Conservation (phyloP, 1,140 invertebrate species). For the Mycetomoellerius zeteki region DNA sequence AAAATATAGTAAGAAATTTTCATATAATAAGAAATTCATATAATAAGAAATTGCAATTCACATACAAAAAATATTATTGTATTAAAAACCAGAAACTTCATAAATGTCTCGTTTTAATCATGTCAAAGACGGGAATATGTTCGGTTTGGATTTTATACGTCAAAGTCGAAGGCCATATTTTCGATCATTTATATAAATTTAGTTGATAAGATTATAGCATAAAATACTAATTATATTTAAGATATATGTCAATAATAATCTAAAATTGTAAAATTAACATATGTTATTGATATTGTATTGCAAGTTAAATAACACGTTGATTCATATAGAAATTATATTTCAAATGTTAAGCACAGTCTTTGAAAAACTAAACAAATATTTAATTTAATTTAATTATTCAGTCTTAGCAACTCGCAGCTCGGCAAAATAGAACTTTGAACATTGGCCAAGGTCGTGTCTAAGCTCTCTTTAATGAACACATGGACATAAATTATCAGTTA, state of each 20-base stretch:
- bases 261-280: not conserved
- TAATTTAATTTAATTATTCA: not conserved
- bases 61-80: not conserved
- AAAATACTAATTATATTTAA: constrained; percentile 10
- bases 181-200: not conserved
- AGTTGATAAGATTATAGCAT: not conserved
- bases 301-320: not conserved
- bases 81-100: not conserved
- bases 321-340: not conserved
- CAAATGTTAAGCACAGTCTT: not conserved
- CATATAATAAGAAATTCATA: not conserved
- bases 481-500: constrained; percentile 11
- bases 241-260: not conserved
- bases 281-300: not conserved
- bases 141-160: not conserved
- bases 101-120: not conserved
- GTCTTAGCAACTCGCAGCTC: not conserved
- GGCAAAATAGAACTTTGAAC: constrained; percentile 42
- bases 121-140: not conserved
- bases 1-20: too few relatives aligned
- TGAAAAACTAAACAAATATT: not conserved
- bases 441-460: not conserved
- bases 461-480: constrained; percentile 4
- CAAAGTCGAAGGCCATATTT: not conserved
- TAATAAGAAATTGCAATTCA: not conserved